Evolutionary conservation across 2,888 invertebrate genomes (phyloP), one percentile per base, ranked within the genome.

Genomic region (Pocota personata): DNA sequence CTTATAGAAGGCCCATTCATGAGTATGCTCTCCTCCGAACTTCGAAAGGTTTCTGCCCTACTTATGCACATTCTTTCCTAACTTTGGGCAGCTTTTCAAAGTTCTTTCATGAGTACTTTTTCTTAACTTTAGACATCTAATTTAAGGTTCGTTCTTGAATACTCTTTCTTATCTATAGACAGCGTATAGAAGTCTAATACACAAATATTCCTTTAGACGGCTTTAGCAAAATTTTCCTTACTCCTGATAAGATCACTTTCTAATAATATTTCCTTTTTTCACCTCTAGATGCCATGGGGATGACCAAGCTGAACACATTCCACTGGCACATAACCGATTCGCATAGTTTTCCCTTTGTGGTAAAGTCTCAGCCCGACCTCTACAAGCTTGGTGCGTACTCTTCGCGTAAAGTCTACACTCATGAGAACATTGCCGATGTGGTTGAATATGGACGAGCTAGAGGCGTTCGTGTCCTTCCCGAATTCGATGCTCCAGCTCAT

Each of bases 281-380:
- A 48, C 58, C 86, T 89, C 1, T 88, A 95, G 97, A 98, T 89
- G 98, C 95, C 0, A 98, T 98, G 98, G 95, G 96, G 0, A 95
- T 96, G 90, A 96, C 97, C 30, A 99, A 98, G 91, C 90, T 98
- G 89, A 99, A 98, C 91, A 96, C 97, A 0, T 96, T 99, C 93
- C 98, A 99, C 90, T 98, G 98, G 98, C 97, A 97, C 89, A 96
- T 97, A 67, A 97, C 97, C 0, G 99, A 99, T 92, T 96, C 97
- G 16, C 98, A 98, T 87, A 98, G 98, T 88, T 99, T 98, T 91
- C 98, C 99, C 0, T 96, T 97, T 89, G 95, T 96, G 75, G 95
- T 96, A 0, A 94, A 94, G 89, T 94, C 95, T n/a, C 94, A 94
- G 87, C 97, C 97, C 0, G 93, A 96, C 55, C 91, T 97, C 10